These are phyloP conservation scores for Anniella stebbinsi DNA, from an alignment of 2,797 vertebrate genomes.

Conservation along the genomic window DNA sequence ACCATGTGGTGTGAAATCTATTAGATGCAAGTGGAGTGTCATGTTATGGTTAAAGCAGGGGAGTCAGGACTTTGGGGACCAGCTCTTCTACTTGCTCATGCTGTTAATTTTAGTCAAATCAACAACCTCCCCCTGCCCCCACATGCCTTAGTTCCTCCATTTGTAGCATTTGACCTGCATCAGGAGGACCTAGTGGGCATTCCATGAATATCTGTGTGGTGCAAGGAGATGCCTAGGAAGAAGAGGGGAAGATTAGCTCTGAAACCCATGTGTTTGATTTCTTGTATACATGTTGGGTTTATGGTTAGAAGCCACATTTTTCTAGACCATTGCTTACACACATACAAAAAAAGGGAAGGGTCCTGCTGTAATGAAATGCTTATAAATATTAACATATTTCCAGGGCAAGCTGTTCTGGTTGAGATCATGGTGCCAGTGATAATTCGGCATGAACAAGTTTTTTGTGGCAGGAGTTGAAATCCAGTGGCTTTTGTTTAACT, in stretches of 20 bases:
- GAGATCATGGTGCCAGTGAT: not conserved
- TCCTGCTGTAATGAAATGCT: conserved; percentile 7
- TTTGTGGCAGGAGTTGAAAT: conserved; percentile 15
- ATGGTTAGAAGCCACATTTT: not conserved
- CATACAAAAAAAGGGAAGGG: not conserved
- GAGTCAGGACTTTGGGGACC: not conserved
- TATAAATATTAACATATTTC: conserved; percentile 21
- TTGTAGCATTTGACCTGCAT: conserved; percentile 2
- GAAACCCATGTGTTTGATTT: conserved; percentile 16
- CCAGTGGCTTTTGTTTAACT: not conserved
- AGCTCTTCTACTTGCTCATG: not conserved
- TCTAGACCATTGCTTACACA: conserved; percentile 2
- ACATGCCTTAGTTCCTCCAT: not conserved
- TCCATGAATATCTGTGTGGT: not conserved
- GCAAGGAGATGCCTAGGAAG: not conserved
- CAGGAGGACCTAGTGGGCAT: not conserved
- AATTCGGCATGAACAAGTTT: conserved; percentile 2
- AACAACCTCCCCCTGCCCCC: not conserved
- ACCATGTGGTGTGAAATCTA: conserved; percentile 18
- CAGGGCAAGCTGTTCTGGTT: conserved; percentile 22
- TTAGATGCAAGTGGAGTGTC: conserved; percentile 11
- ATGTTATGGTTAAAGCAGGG: not conserved
- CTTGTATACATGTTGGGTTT: not conserved
- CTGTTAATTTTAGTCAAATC: not conserved
- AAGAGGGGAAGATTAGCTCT: not conserved